Evolutionary conservation across 2,797 vertebrate species (phyloP), one percentile per base, ranked within the genome.

Genomic region (Poeciliopsis presidionis): DNA sequence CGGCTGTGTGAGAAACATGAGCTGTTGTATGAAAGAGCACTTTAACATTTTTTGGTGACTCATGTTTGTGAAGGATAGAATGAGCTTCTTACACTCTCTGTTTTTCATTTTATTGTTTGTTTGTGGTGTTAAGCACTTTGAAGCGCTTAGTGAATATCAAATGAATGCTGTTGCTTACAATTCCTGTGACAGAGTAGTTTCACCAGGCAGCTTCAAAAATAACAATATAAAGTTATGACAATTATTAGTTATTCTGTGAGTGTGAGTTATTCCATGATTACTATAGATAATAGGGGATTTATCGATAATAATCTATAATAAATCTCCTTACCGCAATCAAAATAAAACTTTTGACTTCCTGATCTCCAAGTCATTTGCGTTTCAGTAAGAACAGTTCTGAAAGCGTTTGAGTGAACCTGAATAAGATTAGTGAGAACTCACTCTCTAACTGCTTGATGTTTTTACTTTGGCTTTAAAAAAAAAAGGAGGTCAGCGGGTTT

Each of bases 301-400:
- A 55, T 55, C 36, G 4, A 36, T 36, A 36, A 36, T 5, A 36
- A 5, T 4, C 36, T 39, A 39, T 39, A 39, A 39, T 39, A 39
- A 5, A 39, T 39, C 36, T 39, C 36, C 55, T 89, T 87, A 81
- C 80, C 71, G 70, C 81, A 76, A 53, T 88, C 74, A 89, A 63
- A 87, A 79, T 87, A 61, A 8, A 83, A 84, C 82, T 51, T 46
- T 6, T 80, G 65, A 77, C 81, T 78, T 80, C 70, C 76, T 59
- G 79, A 82, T 74, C 39, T 81, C 69, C 76, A 84, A 90, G 86
- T 4, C 11, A 74, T 84, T 85, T 81, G 49, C 57, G 55, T 83
- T 81, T 82, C 72, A 86, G 33, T 69, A 36, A 22, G 70, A 76
- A 74, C n/a, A 14, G 8, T 73, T 39, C 70, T 55, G 30, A 73